Base-by-base conservation (phyloP, 1,140 invertebrate species). In the Drosophila tropicalis region DNA sequence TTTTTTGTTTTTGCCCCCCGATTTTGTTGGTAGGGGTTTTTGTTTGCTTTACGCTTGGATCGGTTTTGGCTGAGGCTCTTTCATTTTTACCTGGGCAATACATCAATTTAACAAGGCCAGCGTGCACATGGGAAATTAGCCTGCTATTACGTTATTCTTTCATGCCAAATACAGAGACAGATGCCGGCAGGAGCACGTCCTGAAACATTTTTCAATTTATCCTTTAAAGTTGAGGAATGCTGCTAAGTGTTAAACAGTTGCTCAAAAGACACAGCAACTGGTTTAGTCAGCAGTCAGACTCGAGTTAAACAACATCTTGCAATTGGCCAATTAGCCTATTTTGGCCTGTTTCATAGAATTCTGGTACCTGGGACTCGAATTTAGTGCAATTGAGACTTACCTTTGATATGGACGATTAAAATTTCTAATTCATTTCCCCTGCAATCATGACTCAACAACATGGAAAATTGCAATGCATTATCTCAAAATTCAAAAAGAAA, bases 91-190 rank as follows among this genome's bases (percentile, higher is more conserved):
- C 25, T 25, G 58, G 70, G 36, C 79, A 65, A 83, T 87, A 77
- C 84, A 87, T 87, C 84, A 87, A 78, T 87, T 87, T 87, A 89
- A 87, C 84, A 89, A 84, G 84, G 32, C 84, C 77, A 89, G 73
- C 84, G 89, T 89, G 84, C 84, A 81, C 84, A 82, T 77, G 84
- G 84, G 84, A 87, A 89, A 87, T 87, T 87, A 89, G 84, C 70
- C 67, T 56, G 83, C 79, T 79, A 87, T 86, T 87, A 79, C 76
- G 72, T 58, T 72, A 82, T 87, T 87, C 81, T 82, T 82, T 56
- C 44, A 51, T 51, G 44, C 17, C 44, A 51, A 51, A 51, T 51
- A 22, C 44, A 51, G 44, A 19, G 9, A 17, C 6, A 15, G 41
- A 44, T n/a, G 15, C 7, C 17, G 7, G 15, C 2, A 19, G 36